Evolutionary conservation across 2,797 vertebrate genomes (phyloP).

Genomic region (Hybognathus amarus): DNA sequence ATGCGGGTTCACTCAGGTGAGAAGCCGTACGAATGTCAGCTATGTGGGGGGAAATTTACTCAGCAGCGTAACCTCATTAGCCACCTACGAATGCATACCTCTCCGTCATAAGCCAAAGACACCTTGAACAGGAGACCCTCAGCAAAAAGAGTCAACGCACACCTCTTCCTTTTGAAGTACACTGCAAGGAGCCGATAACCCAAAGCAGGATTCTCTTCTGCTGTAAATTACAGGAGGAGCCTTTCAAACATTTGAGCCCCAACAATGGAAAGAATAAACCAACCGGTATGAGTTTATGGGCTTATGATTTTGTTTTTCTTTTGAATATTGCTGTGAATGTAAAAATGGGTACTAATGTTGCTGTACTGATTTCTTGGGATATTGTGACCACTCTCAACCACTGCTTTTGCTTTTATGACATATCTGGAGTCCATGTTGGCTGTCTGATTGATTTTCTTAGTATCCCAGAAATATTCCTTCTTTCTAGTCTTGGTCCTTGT

Average conservation of each 20-base stretch:
- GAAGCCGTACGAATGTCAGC: slow-evolving; percentile 99
- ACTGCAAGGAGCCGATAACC: slow-evolving; percentile 59
- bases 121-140: slow-evolving; percentile 61
- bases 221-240: slow-evolving; percentile 48
- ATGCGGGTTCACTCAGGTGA: slow-evolving; percentile 99
- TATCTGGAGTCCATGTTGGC: slow-evolving; percentile 47
- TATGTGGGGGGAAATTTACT: slow-evolving; percentile 98
- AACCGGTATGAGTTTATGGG: slow-evolving; percentile 49
- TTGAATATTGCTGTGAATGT: slow-evolving; percentile 59
- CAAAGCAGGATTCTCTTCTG: slow-evolving; percentile 55
- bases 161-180: slow-evolving; percentile 54
- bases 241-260: slow-evolving; percentile 53
- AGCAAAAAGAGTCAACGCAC: slow-evolving; percentile 53
- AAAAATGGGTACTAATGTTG: slow-evolving; percentile 52
- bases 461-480: slow-evolving; percentile 57
- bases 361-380: slow-evolving; percentile 42
- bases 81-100: slow-evolving; percentile 99
- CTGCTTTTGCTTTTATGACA: slow-evolving; percentile 43
- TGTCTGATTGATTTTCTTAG: slow-evolving; percentile 64
- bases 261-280: slow-evolving; percentile 32
- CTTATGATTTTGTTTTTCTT: slow-evolving; percentile 9
- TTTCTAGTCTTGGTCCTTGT: slow-evolving; percentile 53
- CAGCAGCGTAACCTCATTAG: slow-evolving; percentile 99
- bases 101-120: slow-evolving; percentile 93
- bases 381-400: slow-evolving; percentile 50